phyloP scores from a whole-genome alignment of 2,888 invertebrate genomes.

The Ischnura elegans region DNA sequence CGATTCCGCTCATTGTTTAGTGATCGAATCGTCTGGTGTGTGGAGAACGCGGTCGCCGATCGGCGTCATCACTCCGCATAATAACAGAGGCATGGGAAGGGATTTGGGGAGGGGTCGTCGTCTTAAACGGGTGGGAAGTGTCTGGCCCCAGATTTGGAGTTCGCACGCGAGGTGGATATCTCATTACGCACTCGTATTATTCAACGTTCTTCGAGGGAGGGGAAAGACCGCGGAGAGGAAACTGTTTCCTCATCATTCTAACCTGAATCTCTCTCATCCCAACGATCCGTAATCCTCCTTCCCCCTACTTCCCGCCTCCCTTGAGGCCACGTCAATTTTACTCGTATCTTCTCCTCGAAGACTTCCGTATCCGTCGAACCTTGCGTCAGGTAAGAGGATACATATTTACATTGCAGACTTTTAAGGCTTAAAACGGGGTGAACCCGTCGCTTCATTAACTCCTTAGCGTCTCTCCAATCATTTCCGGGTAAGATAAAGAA shows the following conservation, averaged over 20 bases:
- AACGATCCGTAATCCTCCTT: background rate
- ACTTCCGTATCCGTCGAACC: background rate
- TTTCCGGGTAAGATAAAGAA: too few species aligned
- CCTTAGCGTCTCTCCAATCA: too few species aligned
- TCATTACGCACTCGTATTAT: slow-evolving; percentile 22
- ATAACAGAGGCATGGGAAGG: background rate
- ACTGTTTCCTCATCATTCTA: background rate
- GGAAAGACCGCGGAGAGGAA: background rate
- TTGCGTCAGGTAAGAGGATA: background rate
- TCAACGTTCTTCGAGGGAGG: background rate
- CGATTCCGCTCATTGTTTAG: background rate
- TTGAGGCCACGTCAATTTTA: background rate
- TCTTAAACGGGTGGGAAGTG: background rate
- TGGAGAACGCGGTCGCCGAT: background rate
- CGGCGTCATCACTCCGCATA: background rate
- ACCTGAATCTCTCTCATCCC: background rate
- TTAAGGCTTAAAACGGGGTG: too few species aligned
- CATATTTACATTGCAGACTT: too few species aligned
- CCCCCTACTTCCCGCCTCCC: background rate
- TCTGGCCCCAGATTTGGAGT: background rate
- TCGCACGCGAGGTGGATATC: slow-evolving; percentile 1
- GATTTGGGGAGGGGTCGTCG: background rate
- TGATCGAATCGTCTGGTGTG: background rate
- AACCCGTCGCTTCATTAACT: too few species aligned
- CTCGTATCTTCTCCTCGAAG: background rate